Base-by-base conservation (phyloP, 2,113 vertebrate genomes). In the Theristicus caerulescens region DNA sequence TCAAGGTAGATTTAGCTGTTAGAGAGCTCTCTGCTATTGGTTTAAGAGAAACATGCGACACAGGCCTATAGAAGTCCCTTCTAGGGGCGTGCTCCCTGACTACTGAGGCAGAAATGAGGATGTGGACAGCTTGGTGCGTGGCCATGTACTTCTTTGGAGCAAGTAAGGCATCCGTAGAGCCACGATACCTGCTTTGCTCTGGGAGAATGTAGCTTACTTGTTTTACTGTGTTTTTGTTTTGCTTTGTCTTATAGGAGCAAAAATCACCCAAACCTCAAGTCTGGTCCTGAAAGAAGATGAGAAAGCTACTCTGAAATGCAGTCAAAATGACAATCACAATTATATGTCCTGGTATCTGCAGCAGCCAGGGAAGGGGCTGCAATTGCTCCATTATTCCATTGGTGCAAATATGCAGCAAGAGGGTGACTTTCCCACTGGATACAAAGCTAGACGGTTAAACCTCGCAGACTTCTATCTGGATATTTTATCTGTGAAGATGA, bases 311-410 rank as follows among this genome's bases (percentile, higher is more conserved):
- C 91, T 98, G 77, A 54, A 82, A 54, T 97, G 95, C 93, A 94
- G 62, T 36, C 96, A 96, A 88, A 79, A 66, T 74, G 2, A 86
- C 47, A 6, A 11, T 77, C 86, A 96, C 10, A 0, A 5, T 27
- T 3, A 0, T 7, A 97, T 97, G 97, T 96, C 3, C 51, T 97
- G 97, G 96, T 97, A 92, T 32, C 29, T 79, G 51, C 81, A 97
- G 91, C 72, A 80, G 16, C 24, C 42, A 36, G 69, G 57, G 21
- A 84, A 91, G 10, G 61, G 32, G 0, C 11, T 47, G 19, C 42
- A 67, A 40, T 2, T 96, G 69, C 7, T 97, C 65, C 94, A 94
- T 74, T 49, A 1, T 25, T 97, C 88, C 19, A 0, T 1, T 6
- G 17, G 7, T 24, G 0, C 0, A 52, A n/a, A 44, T 4, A 22